Evolutionary conservation across 2,888 invertebrate species (phyloP).

Genomic region (Tolmerus cingulatus): DNA sequence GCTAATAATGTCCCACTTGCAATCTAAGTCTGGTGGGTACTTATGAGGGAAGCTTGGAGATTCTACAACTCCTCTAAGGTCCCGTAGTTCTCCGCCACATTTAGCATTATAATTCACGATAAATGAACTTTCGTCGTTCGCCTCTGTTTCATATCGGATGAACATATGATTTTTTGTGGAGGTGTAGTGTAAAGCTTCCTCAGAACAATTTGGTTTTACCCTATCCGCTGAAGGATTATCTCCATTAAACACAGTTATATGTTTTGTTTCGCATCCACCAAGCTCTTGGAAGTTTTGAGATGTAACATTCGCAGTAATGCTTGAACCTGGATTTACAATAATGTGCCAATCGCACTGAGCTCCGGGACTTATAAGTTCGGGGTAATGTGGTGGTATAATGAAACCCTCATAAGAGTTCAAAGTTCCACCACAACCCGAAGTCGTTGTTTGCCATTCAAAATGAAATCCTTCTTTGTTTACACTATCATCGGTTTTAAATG

Average conservation of each 20-base stretch:
- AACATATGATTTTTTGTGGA: constrained; percentile 55
- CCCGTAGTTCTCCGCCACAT: constrained; percentile 53
- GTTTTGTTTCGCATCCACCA: constrained; percentile 69
- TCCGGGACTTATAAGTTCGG: constrained; percentile 73
- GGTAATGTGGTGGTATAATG: constrained; percentile 87
- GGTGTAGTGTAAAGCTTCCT: constrained; percentile 44
- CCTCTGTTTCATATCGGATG: constrained; percentile 54
- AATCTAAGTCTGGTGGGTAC: constrained; percentile 73
- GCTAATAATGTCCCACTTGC: constrained; percentile 79
- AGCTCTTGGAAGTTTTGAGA: constrained; percentile 70
- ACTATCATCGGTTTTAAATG: constrained; percentile 78
- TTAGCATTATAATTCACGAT: constrained; percentile 54
- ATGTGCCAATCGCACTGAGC: constrained; percentile 86
- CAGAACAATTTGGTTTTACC: constrained; percentile 42
- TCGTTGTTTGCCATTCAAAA: constrained; percentile 72
- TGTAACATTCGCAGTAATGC: constrained; percentile 69
- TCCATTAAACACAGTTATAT: constrained; percentile 63
- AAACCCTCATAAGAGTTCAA: constrained; percentile 75
- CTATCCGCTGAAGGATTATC: constrained; percentile 49
- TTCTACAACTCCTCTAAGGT: constrained; percentile 78
- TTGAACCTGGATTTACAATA: constrained; percentile 74
- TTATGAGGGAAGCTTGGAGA: constrained; percentile 83
- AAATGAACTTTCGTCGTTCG: constrained; percentile 51
- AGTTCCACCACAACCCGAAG: constrained; percentile 82
- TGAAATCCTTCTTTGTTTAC: constrained; percentile 73